These are phyloP conservation scores for Orchesellides sinensis DNA, from an alignment of 2,888 invertebrate genomes.

Conservation along the genomic window DNA sequence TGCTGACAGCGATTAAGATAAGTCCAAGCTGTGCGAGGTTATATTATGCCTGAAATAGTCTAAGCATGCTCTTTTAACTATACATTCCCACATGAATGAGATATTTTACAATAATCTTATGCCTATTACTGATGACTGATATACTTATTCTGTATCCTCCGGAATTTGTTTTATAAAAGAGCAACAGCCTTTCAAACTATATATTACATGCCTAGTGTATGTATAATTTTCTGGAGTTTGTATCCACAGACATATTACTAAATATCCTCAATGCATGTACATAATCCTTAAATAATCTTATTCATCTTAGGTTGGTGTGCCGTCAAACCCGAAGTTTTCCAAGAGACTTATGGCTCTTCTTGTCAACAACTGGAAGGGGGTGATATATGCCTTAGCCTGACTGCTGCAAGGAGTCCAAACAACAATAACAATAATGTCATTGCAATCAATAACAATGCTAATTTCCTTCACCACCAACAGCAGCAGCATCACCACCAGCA, in stretches of 20 bases:
- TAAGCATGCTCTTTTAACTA: too few relatives aligned
- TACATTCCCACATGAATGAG: too few relatives aligned
- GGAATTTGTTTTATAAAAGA: too few relatives aligned
- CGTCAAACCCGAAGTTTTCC: constrained; percentile 76
- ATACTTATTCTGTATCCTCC: too few relatives aligned
- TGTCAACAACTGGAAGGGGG: constrained; percentile 77
- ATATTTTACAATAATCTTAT: too few relatives aligned
- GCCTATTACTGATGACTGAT: too few relatives aligned
- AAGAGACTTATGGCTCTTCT: constrained; percentile 77
- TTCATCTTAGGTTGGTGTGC: constrained; percentile 78
- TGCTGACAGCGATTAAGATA: constrained; percentile 60
- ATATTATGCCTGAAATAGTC: constrained; percentile 22
- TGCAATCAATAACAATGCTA: constrained; percentile 32
- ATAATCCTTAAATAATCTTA: not conserved
- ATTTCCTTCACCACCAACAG: constrained; percentile 47
- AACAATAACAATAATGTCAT: constrained; percentile 55
- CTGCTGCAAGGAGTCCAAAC: constrained; percentile 65
- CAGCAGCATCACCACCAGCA: constrained; percentile 42
- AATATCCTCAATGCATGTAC: not conserved
- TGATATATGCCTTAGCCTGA: constrained; percentile 77
- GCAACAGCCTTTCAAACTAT: constrained; percentile 30
- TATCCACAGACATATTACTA: too few relatives aligned
- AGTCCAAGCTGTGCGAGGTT: constrained; percentile 3
- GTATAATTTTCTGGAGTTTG: too few relatives aligned
- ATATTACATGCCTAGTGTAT: too few relatives aligned